These are phyloP conservation scores for Turritopsis rubra DNA, from an alignment of 30 jellyfish, hydroid and myxozoan species.

Conservation along the genomic window DNA sequence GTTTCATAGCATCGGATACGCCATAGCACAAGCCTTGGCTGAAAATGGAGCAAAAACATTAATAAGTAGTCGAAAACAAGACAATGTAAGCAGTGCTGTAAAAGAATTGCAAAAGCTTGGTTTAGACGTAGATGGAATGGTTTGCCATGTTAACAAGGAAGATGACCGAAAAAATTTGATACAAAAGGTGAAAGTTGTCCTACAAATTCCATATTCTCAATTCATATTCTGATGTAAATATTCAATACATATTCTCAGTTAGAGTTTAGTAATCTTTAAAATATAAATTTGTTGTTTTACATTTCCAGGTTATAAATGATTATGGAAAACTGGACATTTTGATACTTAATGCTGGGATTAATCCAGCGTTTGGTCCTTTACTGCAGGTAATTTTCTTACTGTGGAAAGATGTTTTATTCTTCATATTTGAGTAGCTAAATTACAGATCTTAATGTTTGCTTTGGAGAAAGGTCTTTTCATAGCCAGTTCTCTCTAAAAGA, in stretches of 20 bases:
- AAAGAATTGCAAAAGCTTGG: slow-evolving; percentile 43
- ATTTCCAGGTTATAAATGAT: slow-evolving; percentile 39
- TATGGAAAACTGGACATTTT: slow-evolving; percentile 76
- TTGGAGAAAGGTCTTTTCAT: too few relatives aligned
- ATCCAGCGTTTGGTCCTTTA: slow-evolving; percentile 71
- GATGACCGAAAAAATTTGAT: slow-evolving; percentile 62
- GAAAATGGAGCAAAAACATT: slow-evolving; percentile 80
- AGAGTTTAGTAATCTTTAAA: too few relatives aligned
- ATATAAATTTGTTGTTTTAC: neutral
- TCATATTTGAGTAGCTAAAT: too few relatives aligned
- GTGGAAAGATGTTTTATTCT: too few relatives aligned
- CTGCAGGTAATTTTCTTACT: slow-evolving; percentile 53
- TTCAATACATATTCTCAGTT: too few relatives aligned
- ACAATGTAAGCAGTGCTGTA: slow-evolving; percentile 58
- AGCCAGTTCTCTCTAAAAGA: too few relatives aligned
- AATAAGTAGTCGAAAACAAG: slow-evolving; percentile 84
- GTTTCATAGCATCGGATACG: slow-evolving; percentile 61
- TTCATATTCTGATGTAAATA: too few relatives aligned
- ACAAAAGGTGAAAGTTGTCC: slow-evolving; percentile 43
- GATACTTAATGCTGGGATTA: slow-evolving; percentile 82
- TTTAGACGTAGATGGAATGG: slow-evolving; percentile 62
- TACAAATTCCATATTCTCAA: too few relatives aligned
- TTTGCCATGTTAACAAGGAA: slow-evolving; percentile 70
- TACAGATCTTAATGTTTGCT: too few relatives aligned
- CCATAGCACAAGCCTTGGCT: slow-evolving; percentile 79